Evolutionary conservation across 2,113 vertebrate species (phyloP).

Genomic region (Amphiprion percula): DNA sequence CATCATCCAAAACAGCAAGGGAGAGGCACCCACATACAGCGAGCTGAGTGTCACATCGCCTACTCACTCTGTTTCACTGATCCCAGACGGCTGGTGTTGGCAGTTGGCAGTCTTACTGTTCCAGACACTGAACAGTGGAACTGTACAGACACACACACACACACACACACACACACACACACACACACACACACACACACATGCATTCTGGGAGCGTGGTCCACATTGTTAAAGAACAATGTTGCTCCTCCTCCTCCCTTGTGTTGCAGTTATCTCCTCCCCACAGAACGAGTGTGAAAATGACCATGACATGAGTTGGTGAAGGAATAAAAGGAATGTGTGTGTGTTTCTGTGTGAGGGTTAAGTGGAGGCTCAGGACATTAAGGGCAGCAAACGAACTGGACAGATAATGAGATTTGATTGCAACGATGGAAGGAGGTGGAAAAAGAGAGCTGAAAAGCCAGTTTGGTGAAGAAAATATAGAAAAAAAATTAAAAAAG

Average conservation of each 20-base stretch:
- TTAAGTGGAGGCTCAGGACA: conserved; percentile 5
- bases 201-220: conserved; percentile 9
- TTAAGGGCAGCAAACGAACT: conserved; percentile 4
- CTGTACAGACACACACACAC: background rate
- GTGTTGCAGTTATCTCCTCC: conserved; percentile 38
- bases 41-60: conserved; percentile 18
- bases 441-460: background rate
- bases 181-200: conserved; percentile 9
- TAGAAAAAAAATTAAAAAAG: background rate
- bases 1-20: conserved; percentile 17
- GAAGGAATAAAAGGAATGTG: conserved; percentile 20
- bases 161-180: background rate
- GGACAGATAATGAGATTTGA: conserved; percentile 1
- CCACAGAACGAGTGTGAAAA: conserved; percentile 41
- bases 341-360: conserved; percentile 3
- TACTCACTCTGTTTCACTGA: conserved; percentile 23
- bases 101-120: conserved; percentile 21
- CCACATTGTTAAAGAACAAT: conserved; percentile 32
- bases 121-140: conserved; percentile 6
- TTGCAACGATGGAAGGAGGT: background rate
- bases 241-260: conserved; percentile 20
- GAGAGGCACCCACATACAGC: conserved; percentile 1
- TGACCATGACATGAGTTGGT: conserved; percentile 23
- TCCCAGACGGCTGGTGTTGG: conserved; percentile 17
- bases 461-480: background rate